phyloP scores from a whole-genome alignment of 2,797 vertebrate species.

The Champsocephalus gunnari region DNA sequence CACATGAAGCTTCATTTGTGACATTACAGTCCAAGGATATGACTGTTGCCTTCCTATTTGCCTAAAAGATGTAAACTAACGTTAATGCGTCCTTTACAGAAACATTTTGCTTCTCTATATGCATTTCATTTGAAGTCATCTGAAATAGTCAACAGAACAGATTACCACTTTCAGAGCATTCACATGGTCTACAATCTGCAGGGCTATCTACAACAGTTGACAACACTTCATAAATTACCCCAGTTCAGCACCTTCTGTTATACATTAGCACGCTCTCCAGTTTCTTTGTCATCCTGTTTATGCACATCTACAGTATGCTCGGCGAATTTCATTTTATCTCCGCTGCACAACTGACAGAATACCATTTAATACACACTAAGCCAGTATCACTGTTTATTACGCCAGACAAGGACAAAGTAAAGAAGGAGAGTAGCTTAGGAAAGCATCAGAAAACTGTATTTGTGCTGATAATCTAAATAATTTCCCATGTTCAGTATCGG shows the following conservation, averaged over 20 bases:
- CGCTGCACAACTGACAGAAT: conserved; percentile 57
- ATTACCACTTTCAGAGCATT: conserved; percentile 32
- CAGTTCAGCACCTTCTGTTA: conserved; percentile 54
- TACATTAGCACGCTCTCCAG: conserved; percentile 59
- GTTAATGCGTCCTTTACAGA: conserved; percentile 30
- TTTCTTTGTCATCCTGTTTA: conserved; percentile 70
- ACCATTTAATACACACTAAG: conserved; percentile 62
- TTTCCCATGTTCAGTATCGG: conserved; percentile 61
- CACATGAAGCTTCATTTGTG: conserved; percentile 11
- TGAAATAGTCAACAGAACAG: conserved; percentile 34
- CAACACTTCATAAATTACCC: conserved; percentile 65
- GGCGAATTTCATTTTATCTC: conserved; percentile 63
- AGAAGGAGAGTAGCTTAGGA: conserved; percentile 53
- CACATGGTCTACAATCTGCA: conserved; percentile 53
- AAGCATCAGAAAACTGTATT: conserved; percentile 60
- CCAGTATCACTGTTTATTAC: conserved; percentile 61
- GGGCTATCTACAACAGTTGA: conserved; percentile 39
- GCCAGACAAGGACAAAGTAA: conserved; percentile 66
- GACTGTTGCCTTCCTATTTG: conserved; percentile 22
- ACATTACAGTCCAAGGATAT: conserved; percentile 33
- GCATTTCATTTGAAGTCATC: conserved; percentile 15
- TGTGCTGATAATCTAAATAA: conserved; percentile 74
- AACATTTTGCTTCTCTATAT: conserved; percentile 6
- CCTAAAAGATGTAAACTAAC: conserved; percentile 35
- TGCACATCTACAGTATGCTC: conserved; percentile 60